phyloP scores from a whole-genome alignment of 2,888 invertebrate species.

The Seladonia tumulorum region DNA sequence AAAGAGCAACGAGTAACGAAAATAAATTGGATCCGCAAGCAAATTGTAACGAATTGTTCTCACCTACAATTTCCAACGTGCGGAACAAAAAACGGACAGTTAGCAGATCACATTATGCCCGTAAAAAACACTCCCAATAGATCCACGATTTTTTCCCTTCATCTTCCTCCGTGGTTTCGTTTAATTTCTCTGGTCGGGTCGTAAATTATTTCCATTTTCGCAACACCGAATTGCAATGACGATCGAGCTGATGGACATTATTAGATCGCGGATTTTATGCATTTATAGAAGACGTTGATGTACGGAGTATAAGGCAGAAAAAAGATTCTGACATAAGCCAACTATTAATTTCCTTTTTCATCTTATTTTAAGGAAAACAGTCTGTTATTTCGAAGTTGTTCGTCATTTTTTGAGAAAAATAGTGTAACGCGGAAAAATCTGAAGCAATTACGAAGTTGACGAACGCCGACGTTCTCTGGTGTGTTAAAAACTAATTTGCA shows the following conservation, averaged over 20 bases:
- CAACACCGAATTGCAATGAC: neutral
- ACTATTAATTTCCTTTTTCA: too few relatives aligned
- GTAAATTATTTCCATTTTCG: neutral
- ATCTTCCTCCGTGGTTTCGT: neutral
- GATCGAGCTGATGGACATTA: neutral
- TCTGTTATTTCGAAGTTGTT: neutral
- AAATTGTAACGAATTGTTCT: slow-evolving; percentile 1
- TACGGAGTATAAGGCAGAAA: too few relatives aligned
- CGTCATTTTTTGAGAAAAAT: neutral
- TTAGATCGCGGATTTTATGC: too few relatives aligned
- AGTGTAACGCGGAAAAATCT: neutral
- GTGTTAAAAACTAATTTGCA: neutral
- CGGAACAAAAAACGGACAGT: neutral
- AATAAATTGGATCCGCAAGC: neutral
- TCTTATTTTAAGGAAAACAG: neutral
- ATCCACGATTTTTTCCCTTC: neutral
- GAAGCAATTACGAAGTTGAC: neutral
- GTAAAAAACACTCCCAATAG: neutral
- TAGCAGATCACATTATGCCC: neutral
- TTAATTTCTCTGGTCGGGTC: neutral
- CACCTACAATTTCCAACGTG: neutral
- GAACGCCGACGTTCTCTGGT: neutral
- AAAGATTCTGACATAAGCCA: too few relatives aligned
- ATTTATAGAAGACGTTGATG: too few relatives aligned
- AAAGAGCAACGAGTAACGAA: neutral